A percentile compares a stretch with the other conserved stretches of the same genome.
phyloP scores from a whole-genome alignment of 2,888 invertebrate species.

The Xestoiulus laeticollis region DNA sequence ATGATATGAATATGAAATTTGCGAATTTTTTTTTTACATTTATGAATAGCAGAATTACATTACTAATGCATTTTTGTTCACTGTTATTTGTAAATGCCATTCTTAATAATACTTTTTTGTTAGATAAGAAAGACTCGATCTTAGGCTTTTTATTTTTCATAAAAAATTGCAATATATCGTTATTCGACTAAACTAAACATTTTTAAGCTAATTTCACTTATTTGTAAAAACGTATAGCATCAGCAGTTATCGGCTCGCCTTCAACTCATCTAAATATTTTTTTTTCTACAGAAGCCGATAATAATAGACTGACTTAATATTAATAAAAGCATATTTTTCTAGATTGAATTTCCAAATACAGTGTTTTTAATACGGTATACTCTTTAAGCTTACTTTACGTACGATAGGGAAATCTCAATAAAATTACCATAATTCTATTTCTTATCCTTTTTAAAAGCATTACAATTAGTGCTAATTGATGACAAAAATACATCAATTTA shows the following conservation, averaged over 20 bases:
- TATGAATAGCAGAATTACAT: too few species aligned
- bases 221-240: neutral
- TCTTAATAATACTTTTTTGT: neutral
- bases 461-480: too few species aligned
- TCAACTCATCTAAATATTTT: neutral
- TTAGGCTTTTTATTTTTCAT: too few species aligned
- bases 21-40: neutral
- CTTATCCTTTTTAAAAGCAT: too few species aligned
- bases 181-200: neutral
- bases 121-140: too few species aligned
- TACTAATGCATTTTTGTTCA: neutral
- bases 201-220: neutral
- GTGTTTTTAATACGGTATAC: neutral
- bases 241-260: neutral
- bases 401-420: constrained; percentile 21
- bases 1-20: neutral
- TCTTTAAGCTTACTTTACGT: neutral
- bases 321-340: neutral
- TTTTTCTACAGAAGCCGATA: neutral
- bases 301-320: neutral
- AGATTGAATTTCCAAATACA: neutral
- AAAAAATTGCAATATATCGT: neutral
- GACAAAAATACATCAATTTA: too few species aligned
- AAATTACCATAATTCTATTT: too few species aligned
- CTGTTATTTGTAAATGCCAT: too few species aligned